These are phyloP conservation scores for Rhagologus leucostigma DNA, from an alignment of 2,113 vertebrate species.

Conservation along the genomic window DNA sequence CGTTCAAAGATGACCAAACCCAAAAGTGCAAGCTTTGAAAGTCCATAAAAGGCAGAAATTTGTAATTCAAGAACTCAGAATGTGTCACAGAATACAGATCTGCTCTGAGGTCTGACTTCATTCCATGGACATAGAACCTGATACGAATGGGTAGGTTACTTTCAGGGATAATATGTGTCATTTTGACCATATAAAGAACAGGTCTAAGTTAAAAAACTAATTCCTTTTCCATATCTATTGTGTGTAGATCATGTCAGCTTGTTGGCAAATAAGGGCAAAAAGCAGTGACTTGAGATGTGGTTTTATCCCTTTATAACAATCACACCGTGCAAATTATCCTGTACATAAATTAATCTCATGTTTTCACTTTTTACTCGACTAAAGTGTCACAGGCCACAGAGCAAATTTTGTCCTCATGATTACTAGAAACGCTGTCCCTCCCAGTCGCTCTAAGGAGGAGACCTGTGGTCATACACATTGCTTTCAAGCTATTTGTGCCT, in stretches of 20 bases:
- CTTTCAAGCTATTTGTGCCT: neutral
- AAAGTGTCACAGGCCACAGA: neutral
- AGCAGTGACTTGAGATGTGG: neutral
- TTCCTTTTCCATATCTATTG: neutral
- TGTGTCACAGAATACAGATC: neutral
- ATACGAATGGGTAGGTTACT: accelerated
- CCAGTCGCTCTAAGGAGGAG: neutral
- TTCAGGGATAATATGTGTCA: neutral
- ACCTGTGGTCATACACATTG: neutral
- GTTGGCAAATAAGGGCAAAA: neutral
- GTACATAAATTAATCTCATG: neutral
- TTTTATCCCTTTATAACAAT: neutral
- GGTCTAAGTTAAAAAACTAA: neutral
- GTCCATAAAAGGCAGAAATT: neutral
- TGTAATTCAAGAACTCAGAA: neutral
- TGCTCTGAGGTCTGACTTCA: neutral
- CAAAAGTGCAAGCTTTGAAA: neutral
- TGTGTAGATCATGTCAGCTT: neutral
- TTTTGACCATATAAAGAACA: neutral
- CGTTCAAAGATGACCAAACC: neutral
- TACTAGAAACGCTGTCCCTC: neutral
- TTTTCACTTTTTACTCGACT: neutral
- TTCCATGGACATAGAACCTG: neutral
- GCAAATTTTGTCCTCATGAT: neutral
- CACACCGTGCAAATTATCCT: accelerated